phyloP scores from a whole-genome alignment of 2,888 invertebrate genomes.

The Leucophenga maculata region DNA sequence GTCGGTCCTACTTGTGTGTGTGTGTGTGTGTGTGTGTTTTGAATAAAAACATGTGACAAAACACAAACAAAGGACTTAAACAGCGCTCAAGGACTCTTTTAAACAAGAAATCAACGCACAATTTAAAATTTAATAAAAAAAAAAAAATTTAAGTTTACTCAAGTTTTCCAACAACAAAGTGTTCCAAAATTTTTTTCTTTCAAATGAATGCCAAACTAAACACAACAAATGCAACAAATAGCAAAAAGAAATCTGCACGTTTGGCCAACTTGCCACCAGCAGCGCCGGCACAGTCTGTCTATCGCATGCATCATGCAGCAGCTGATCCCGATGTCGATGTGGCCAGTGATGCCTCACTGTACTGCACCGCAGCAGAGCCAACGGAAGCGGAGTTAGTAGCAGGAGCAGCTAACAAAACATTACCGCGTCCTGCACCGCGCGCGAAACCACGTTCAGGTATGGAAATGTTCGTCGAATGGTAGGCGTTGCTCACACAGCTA shows the following conservation, averaged over 20 bases:
- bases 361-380: constrained; percentile 60
- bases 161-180: too few species aligned
- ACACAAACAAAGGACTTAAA: constrained; percentile 22
- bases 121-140: constrained; percentile 19
- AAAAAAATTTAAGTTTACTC: too few species aligned
- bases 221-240: constrained; percentile 38
- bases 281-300: constrained; percentile 44
- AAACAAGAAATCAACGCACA: constrained; percentile 6
- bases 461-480: background rate
- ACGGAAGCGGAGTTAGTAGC: constrained; percentile 22
- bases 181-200: background rate
- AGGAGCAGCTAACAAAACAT: background rate
- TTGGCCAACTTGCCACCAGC: constrained; percentile 51
- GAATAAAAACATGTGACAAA: constrained; percentile 51
- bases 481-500: background rate
- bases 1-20: constrained; percentile 33
- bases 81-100: too few species aligned
- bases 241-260: constrained; percentile 24
- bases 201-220: constrained; percentile 59
- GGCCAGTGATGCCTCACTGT: constrained; percentile 69
- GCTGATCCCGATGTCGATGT: constrained; percentile 68
- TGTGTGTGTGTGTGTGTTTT: constrained; percentile 1
- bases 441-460: constrained; percentile 70
- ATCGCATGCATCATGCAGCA: constrained; percentile 51
- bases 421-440: constrained; percentile 69